Evolutionary conservation across 2,888 invertebrate genomes (phyloP).

Genomic region (Metopia argyrocephala): DNA sequence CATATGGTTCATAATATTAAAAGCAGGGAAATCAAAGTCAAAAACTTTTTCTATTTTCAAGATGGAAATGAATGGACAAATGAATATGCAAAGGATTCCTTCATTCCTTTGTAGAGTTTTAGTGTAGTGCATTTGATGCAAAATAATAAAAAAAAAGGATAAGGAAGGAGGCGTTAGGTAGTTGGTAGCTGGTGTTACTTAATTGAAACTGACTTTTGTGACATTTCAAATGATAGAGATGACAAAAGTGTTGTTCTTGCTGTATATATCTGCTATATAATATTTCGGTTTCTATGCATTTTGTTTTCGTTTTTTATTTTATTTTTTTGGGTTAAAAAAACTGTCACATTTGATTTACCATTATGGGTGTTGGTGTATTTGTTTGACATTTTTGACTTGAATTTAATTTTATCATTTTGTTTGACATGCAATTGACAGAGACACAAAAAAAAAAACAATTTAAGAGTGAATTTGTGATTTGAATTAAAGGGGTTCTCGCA

Average conservation of each 20-base stretch:
- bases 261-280: conserved; percentile 39
- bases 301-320: conserved; percentile 14
- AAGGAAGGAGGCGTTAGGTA: background rate
- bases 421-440: conserved; percentile 61
- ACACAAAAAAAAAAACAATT: conserved; percentile 10
- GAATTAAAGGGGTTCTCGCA: conserved; percentile 20
- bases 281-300: conserved; percentile 55
- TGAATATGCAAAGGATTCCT: background rate
- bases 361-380: conserved; percentile 50
- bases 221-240: conserved; percentile 72
- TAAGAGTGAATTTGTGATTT: conserved; percentile 11
- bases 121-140: conserved; percentile 52
- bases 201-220: conserved; percentile 77
- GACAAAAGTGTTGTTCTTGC: conserved; percentile 46
- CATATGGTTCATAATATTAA: conserved; percentile 30
- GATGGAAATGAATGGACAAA: background rate
- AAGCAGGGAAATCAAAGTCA: conserved; percentile 16
- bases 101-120: conserved; percentile 29
- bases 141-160: conserved; percentile 36
- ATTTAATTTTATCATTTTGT: conserved; percentile 71
- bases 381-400: conserved; percentile 69
- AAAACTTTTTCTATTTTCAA: conserved; percentile 4
- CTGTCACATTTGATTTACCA: conserved; percentile 57
- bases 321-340: conserved; percentile 42
- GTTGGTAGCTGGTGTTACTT: conserved; percentile 66